Base-by-base conservation (phyloP, 2,797 vertebrate genomes). In the Spheniscus humboldti region DNA sequence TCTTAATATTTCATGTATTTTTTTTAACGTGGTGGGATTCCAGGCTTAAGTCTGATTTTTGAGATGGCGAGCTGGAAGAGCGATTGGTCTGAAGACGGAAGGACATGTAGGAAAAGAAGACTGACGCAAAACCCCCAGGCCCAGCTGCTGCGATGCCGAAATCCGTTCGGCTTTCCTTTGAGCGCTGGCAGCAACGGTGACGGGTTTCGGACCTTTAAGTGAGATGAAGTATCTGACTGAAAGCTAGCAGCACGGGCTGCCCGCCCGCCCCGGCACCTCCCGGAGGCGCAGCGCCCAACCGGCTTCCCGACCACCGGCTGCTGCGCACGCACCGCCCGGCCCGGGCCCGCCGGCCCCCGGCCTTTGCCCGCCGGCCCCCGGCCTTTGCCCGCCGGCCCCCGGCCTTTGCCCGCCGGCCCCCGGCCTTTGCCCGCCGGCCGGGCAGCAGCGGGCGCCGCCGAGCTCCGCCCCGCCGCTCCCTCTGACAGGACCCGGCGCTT, bases 381-480 rank as follows among this genome's bases (percentile, higher is more conserved):
- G 28, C 45, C 74, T 84, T 84, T 66, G 87, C 47, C 77, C 45
- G 37, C 37, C 37, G 37, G 37, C 37, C 37, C 37, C 37, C 37
- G 37, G 37, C 37, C 37, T 37, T 37, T 37, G 9, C 37, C 37
- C 37, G 37, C 37, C 37, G 37, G 9, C 35, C 35, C 35, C 35
- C 35, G 35, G 35, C 35, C 35, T 37, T 37, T 37, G 35, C 35
- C 35, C 35, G 35, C 35, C 35, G 35, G 35, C 35, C 35, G 35
- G 28, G 30, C 74, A 33, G 31, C 47, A 2, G 41, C 67, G 11
- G 27, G 9, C 3, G 27, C 50, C 22, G 41, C 62, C 50, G 23
- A 33, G 72, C 85, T n/a, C 94, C 91, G 68, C 92, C 81, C 92
- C 50, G 52, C 67, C 68, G 60, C 66, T 48, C 71, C 69, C 35